Percentiles rank a stretch among this genome's conserved stretches.
These are phyloP conservation scores for Pandion haliaetus DNA, from an alignment of 2,113 vertebrate species.

Conservation along the genomic window DNA sequence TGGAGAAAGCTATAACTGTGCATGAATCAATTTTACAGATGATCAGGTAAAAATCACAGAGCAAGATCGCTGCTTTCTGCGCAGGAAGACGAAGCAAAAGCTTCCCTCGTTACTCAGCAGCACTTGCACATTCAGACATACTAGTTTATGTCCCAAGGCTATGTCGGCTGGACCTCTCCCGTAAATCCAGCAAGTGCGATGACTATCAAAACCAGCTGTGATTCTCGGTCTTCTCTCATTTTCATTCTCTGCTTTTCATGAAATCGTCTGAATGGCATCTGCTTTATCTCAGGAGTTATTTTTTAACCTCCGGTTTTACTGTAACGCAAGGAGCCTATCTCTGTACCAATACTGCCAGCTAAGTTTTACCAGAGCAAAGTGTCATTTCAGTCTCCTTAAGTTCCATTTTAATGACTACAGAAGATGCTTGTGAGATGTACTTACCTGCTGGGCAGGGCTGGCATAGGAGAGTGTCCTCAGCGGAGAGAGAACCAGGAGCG, in stretches of 20 bases:
- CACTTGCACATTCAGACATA: neutral
- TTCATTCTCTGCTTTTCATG: neutral
- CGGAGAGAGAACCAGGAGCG: slow-evolving; percentile 65
- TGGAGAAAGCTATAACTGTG: neutral
- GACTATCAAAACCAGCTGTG: neutral
- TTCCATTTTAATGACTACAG: neutral
- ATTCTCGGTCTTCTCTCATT: neutral
- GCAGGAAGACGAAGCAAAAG: neutral
- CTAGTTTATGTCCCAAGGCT: neutral
- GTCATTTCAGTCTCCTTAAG: neutral
- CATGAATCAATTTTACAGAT: neutral
- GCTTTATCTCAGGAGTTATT: neutral
- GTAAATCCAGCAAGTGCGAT: neutral
- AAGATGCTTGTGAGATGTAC: neutral
- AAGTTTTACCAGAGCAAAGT: neutral
- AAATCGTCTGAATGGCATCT: neutral
- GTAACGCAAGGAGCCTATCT: neutral
- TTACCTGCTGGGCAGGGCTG: slow-evolving; percentile 81
- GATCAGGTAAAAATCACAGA: neutral
- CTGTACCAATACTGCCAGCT: neutral
- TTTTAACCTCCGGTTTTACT: neutral
- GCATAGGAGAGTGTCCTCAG: slow-evolving; percentile 54
- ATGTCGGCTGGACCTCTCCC: neutral
- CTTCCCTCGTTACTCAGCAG: neutral
- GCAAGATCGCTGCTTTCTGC: neutral